A percentile compares a stretch with the other conserved stretches of the same genome.
Evolutionary conservation across 2,888 invertebrate genomes (phyloP).

Genomic region (Leucoptera coffeella): DNA sequence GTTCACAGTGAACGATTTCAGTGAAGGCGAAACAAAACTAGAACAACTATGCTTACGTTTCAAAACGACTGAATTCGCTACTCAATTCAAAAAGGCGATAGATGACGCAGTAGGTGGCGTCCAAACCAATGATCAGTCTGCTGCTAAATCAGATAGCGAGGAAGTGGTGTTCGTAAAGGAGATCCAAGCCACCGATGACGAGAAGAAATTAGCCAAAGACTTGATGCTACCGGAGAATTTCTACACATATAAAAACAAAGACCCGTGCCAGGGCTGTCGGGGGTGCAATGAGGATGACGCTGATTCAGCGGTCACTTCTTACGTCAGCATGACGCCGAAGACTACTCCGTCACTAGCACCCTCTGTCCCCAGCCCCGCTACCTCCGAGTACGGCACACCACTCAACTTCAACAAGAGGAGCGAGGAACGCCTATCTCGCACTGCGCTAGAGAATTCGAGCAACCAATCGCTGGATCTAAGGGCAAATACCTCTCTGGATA

Average conservation of each 20-base stretch:
- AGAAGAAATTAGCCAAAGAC: constrained; percentile 57
- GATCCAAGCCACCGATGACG: constrained; percentile 57
- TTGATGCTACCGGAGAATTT: constrained; percentile 71
- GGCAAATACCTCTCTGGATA: no score
- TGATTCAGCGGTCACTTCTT: no score
- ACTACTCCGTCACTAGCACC: constrained; percentile 12
- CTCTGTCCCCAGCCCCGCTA: constrained; percentile 18
- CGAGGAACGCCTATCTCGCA: no score
- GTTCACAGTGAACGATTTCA: constrained; percentile 81
- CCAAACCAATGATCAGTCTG: constrained; percentile 8
- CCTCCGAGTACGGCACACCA: constrained; percentile 34
- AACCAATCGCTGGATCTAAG: no score
- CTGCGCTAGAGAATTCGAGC: no score
- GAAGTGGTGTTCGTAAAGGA: constrained; percentile 61
- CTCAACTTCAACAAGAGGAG: constrained; percentile 21
- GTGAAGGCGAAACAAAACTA: constrained; percentile 69
- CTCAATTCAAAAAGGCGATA: constrained; percentile 65
- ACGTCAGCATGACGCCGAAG: constrained; percentile 18
- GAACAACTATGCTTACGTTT: constrained; percentile 78
- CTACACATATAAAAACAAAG: constrained; percentile 60
- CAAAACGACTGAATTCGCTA: constrained; percentile 69
- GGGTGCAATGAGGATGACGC: no score
- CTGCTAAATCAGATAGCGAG: constrained; percentile 15
- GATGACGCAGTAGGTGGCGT: constrained; percentile 49
- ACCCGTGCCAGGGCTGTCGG: constrained; percentile 64